These are phyloP conservation scores for Ptyas mucosa DNA, from an alignment of 2,113 vertebrate species.

Conservation along the genomic window DNA sequence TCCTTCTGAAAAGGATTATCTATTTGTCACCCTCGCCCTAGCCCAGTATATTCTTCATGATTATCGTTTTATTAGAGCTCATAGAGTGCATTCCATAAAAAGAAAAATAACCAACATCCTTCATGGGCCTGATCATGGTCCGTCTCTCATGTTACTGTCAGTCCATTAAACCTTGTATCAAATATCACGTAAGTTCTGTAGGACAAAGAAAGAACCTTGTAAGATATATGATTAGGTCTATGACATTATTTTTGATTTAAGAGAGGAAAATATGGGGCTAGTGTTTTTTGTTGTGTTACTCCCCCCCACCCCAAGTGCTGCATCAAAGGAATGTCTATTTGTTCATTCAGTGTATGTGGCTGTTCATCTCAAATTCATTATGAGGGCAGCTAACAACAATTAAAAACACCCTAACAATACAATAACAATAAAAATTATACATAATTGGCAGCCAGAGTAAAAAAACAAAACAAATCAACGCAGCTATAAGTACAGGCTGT, in stretches of 20 bases:
- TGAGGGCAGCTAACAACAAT: neutral
- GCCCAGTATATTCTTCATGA: neutral
- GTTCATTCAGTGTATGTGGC: neutral
- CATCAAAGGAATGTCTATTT: neutral
- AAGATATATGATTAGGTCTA: neutral
- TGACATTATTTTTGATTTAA: neutral
- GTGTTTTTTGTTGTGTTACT: neutral
- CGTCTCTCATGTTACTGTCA: neutral
- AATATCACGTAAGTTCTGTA: neutral
- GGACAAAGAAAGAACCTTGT: neutral
- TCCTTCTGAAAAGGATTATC: neutral
- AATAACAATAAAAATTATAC: neutral
- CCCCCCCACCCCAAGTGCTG: neutral
- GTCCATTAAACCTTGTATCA: neutral
- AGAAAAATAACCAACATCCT: neutral
- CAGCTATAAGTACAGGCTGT: neutral
- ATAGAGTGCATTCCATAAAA: neutral
- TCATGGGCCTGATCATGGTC: neutral
- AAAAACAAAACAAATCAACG: neutral
- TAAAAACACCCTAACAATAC: neutral
- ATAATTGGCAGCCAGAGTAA: neutral
- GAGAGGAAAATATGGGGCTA: neutral
- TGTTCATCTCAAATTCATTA: neutral
- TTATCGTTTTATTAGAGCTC: neutral
- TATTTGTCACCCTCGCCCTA: neutral